Evolutionary conservation across 2,888 invertebrate species (phyloP), one percentile per base, ranked within the genome.

Genomic region (Cosmia trapezina): DNA sequence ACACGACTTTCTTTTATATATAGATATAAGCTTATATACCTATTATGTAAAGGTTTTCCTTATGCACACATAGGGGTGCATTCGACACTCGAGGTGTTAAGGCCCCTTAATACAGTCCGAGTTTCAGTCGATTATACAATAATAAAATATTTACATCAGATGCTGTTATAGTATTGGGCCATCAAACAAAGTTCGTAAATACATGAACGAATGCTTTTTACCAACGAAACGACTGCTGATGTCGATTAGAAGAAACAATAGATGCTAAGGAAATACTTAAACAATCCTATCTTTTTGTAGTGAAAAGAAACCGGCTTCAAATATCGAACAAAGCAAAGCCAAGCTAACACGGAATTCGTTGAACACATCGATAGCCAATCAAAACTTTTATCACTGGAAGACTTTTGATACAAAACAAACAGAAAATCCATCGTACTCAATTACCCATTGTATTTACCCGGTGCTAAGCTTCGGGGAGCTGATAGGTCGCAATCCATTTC

Each of bases 371-470:
- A 78, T 67, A 70, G 63, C 54, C 28, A 78, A 70, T 73, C 64
- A 78, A 78, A 78, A 68, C n/a, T 70, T 81, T 78, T 37, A 78
- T 65, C 49, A 61, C 53, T 54, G 22, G 33, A 82, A 82, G 57
- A 78, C 73, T 78, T 84, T 81, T 73, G 68, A 83, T 73, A 80
- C 76, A 75, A 78, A 76, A 83, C 81, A 83, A 83, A 86, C 68
- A 77, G 67, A 64, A 74, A 84, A 82, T 69, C 79, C 41, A 80
- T 84, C 76, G 87, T 66, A 47, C 73, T 74, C 84, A 78, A 83
- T 83, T 88, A 89, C 83, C 80, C 85, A 82, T 83, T 83, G 84
- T 90, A 85, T 91, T 90, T 88, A 88, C 87, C 84, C 82, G 73
- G 75, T 76, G 76, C 83, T 87, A 88, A 88, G 87, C 87, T 80